These are phyloP conservation scores for Aethina tumida DNA, from an alignment of 1,140 invertebrate genomes.

Conservation along the genomic window DNA sequence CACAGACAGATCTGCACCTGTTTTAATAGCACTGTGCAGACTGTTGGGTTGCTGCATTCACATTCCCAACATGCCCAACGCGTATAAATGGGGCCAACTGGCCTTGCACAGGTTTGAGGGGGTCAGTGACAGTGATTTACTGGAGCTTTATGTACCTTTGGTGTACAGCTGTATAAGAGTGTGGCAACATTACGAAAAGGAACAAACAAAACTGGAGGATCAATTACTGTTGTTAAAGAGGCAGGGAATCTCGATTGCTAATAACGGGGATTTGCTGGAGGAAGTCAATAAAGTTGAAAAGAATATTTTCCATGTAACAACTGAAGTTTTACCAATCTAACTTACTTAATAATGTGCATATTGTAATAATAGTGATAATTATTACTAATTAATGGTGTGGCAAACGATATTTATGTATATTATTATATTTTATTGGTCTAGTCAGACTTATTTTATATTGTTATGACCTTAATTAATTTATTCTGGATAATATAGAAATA, in stretches of 20 bases:
- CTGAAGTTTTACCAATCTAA: no score
- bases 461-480: no score
- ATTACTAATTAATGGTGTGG: no score
- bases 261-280: slow-evolving; percentile 38
- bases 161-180: slow-evolving; percentile 56
- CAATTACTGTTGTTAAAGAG: slow-evolving; percentile 47
- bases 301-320: no score
- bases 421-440: no score
- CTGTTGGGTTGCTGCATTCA: slow-evolving; percentile 51
- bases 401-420: no score
- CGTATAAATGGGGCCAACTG: slow-evolving; percentile 57
- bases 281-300: slow-evolving; percentile 16
- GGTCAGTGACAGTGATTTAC: slow-evolving; percentile 53
- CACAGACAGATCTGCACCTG: slow-evolving; percentile 55
- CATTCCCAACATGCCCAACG: slow-evolving; percentile 42
- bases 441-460: no score
- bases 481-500: no score
- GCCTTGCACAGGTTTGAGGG: slow-evolving; percentile 55
- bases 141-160: slow-evolving; percentile 58
- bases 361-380: no score
- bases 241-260: slow-evolving; percentile 48
- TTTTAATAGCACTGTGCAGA: slow-evolving; percentile 59
- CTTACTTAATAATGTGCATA: no score
- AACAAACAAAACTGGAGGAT: slow-evolving; percentile 48
- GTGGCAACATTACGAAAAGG: slow-evolving; percentile 53